A percentile compares a stretch with the other conserved stretches of the same genome.
Conservation (phyloP, 2,888 invertebrate genomes). For the Calameuta pallipes region DNA sequence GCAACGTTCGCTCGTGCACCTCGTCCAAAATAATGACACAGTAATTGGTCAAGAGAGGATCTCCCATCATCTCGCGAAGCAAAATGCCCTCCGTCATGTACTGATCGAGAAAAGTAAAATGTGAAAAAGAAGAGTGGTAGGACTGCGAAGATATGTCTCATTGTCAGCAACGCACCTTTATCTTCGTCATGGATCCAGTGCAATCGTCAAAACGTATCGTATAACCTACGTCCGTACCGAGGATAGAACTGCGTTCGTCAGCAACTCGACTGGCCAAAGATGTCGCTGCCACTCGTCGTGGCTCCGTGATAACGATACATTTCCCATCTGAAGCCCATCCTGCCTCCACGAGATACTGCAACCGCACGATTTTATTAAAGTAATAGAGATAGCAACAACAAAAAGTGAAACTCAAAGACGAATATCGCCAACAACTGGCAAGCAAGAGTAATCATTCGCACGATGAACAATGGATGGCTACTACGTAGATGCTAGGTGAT, state of each 20-base stretch:
- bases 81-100: conserved; percentile 97
- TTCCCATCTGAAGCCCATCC: conserved; percentile 83
- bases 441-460: no score
- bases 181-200: conserved; percentile 73
- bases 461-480: no score
- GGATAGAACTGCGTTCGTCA: conserved; percentile 75
- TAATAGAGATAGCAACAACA: background rate
- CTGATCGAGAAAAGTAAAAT: conserved; percentile 64
- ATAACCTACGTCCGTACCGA: conserved; percentile 83
- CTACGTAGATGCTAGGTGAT: no score
- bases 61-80: conserved; percentile 93
- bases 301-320: conserved; percentile 91
- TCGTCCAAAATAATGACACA: conserved; percentile 91
- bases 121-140: no score
- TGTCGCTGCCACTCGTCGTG: conserved; percentile 89
- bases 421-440: no score
- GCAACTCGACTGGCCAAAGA: conserved; percentile 90
- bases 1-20: conserved; percentile 93
- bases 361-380: background rate
- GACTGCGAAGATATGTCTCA: no score
- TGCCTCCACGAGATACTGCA: conserved; percentile 87
- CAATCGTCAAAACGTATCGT: conserved; percentile 83
- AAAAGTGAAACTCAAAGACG: background rate
- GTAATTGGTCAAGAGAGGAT: conserved; percentile 91
- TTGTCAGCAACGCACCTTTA: conserved; percentile 74